Percentiles rank a stretch among this genome's conserved stretches.
These are phyloP conservation scores for Callaeas wilsoni DNA, from an alignment of 2,113 vertebrate species.

Conservation along the genomic window DNA sequence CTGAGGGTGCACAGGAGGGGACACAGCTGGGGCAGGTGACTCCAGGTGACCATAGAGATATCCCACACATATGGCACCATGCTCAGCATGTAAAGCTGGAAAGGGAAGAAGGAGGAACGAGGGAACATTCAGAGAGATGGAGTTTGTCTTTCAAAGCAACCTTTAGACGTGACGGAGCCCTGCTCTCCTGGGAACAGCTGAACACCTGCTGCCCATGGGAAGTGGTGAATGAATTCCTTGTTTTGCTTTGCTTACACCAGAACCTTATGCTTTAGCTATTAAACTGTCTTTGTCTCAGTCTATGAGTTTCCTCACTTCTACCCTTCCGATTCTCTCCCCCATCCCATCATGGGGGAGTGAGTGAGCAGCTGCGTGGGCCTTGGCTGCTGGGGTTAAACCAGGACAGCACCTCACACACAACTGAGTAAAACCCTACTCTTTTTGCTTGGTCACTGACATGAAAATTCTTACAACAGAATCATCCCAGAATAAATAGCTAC, in stretches of 20 bases:
- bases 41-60: neutral
- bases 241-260: neutral
- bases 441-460: neutral
- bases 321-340: fast-evolving
- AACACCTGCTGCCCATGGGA: neutral
- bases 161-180: neutral
- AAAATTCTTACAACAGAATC: neutral
- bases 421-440: neutral
- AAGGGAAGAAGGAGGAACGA: neutral
- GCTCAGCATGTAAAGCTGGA: neutral
- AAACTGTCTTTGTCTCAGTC: neutral
- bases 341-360: too few species aligned
- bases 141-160: neutral
- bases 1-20: neutral
- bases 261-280: neutral
- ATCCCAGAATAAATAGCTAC: neutral
- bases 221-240: neutral
- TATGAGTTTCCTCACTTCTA: neutral
- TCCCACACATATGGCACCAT: neutral
- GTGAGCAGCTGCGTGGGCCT: fast-evolving
- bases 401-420: neutral
- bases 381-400: neutral
- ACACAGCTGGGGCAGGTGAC: neutral
- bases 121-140: neutral
- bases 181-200: neutral